These are phyloP conservation scores for Microcaecilia unicolor DNA, from an alignment of 2,797 vertebrate species.

Conservation along the genomic window DNA sequence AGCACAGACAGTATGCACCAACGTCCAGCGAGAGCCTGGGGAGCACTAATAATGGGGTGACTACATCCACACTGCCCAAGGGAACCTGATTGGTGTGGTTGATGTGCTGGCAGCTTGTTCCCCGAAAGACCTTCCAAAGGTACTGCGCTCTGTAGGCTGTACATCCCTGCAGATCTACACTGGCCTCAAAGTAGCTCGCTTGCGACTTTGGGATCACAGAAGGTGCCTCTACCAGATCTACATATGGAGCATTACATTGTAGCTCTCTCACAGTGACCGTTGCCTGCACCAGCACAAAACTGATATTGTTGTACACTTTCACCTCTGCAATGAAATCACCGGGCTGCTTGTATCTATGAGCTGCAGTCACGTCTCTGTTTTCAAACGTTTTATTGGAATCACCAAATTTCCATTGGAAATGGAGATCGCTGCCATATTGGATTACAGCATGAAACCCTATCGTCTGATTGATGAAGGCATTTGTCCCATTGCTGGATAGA, in stretches of 20 bases:
- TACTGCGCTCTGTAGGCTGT: constrained; percentile 50
- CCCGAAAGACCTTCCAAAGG: constrained; percentile 50
- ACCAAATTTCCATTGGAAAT: constrained; percentile 57
- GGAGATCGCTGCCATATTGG: constrained; percentile 40
- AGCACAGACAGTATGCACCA: constrained; percentile 51
- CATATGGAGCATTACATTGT: constrained; percentile 41
- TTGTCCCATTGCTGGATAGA: constrained; percentile 30
- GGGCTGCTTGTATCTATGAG: constrained; percentile 36
- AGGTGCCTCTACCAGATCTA: constrained; percentile 36
- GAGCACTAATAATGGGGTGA: constrained; percentile 44
- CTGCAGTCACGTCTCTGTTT: constrained; percentile 19
- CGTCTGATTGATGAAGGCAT: constrained; percentile 37
- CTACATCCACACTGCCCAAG: constrained; percentile 21
- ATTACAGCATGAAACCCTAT: constrained; percentile 32
- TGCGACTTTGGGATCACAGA: constrained; percentile 39
- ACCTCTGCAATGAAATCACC: constrained; percentile 39
- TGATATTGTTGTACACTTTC: constrained; percentile 52
- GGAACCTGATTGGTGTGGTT: not conserved
- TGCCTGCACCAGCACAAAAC: constrained; percentile 27
- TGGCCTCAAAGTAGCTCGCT: constrained; percentile 55
- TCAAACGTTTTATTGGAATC: constrained; percentile 22
- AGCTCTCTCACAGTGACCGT: constrained; percentile 35
- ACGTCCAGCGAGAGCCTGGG: constrained; percentile 42
- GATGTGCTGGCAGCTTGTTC: constrained; percentile 12
- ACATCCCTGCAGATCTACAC: constrained; percentile 48